Base-by-base conservation (phyloP, 2,113 vertebrate genomes). In the Nothobranchius furzeri region DNA sequence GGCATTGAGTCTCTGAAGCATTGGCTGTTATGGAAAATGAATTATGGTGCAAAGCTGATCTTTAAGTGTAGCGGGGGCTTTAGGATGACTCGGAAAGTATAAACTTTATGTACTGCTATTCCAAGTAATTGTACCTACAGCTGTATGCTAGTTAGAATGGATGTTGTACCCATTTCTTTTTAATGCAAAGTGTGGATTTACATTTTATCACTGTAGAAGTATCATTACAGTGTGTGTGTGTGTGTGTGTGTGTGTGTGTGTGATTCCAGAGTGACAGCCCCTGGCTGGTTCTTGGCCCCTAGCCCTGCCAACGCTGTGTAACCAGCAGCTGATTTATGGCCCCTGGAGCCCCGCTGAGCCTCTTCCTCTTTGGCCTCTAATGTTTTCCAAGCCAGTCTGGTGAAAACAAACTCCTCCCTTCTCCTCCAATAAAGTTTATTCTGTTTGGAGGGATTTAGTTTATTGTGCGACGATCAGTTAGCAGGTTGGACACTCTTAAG, bases 261-360 rank as follows among this genome's bases (percentile, higher is more conserved):
- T 67, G 51, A 74, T 24, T 82, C 50, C 68, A 14, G 82, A 87
- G 77, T 90, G 90, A 90, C 88, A 85, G 77, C 46, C 25, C 24
- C 60, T 54, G 75, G 47, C 46, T 58, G 59, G 85, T 79, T 64
- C 81, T 83, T 85, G 82, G 85, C 81, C 86, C 64, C 85, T 72
- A 69, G 76, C 75, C 86, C 81, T 85, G 84, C 88, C 85, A 85
- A 82, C 56, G 24, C 88, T 86, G 78, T 87, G 83, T 80, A 89
- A 86, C 80, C 85, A 89, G 84, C 84, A 76, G 79, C 87, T 90
- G 85, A 91, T 90, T 89, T 90, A 90, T 86, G 83, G 79, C 78
- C 79, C 74, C 76, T 14, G 57, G 65, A 84, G 75, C 79, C 85
- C 81, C 1, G 62, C 75, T 71, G 82, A 86, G 83, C 75, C 68